These are phyloP conservation scores for Parauchenoglanis punctatus DNA, from an alignment of 2,797 vertebrate genomes.

Conservation along the genomic window DNA sequence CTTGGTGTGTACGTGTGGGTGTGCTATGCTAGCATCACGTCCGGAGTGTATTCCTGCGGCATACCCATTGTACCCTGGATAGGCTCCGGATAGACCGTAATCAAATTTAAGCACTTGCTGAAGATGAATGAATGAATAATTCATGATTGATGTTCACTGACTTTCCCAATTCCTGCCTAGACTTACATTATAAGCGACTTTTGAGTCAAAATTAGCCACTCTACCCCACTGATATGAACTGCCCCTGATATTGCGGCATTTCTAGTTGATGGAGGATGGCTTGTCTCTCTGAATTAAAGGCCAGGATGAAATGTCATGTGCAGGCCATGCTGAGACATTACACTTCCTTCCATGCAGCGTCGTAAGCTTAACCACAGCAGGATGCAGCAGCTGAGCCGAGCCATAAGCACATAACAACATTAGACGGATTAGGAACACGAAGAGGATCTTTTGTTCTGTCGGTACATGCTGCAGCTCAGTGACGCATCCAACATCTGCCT, in stretches of 20 bases:
- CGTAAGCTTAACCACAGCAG: slow-evolving; percentile 38
- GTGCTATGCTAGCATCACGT: not conserved
- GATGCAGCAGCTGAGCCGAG: not conserved
- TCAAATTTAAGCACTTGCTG: not conserved
- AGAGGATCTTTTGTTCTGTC: slow-evolving; percentile 26
- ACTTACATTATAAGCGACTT: not conserved
- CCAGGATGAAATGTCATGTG: slow-evolving; percentile 39
- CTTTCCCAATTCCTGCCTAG: not conserved
- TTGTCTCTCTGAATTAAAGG: slow-evolving; percentile 31
- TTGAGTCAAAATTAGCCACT: not conserved
- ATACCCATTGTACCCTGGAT: not conserved
- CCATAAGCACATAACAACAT: slow-evolving; percentile 40
- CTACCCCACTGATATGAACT: not conserved
- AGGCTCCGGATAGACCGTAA: not conserved
- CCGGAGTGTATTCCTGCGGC: not conserved
- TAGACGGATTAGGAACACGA: slow-evolving; percentile 40
- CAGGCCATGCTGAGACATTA: slow-evolving; percentile 17
- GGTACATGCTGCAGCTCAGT: not conserved
- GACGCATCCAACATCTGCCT: not conserved
- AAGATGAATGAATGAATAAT: not conserved
- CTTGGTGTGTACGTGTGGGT: not conserved
- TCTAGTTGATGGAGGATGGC: slow-evolving; percentile 21
- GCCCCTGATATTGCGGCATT: not conserved
- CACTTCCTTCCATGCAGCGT: slow-evolving; percentile 20
- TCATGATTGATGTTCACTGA: not conserved